Evolutionary conservation across 2,113 vertebrate species (phyloP).

Genomic region (Chionis minor): DNA sequence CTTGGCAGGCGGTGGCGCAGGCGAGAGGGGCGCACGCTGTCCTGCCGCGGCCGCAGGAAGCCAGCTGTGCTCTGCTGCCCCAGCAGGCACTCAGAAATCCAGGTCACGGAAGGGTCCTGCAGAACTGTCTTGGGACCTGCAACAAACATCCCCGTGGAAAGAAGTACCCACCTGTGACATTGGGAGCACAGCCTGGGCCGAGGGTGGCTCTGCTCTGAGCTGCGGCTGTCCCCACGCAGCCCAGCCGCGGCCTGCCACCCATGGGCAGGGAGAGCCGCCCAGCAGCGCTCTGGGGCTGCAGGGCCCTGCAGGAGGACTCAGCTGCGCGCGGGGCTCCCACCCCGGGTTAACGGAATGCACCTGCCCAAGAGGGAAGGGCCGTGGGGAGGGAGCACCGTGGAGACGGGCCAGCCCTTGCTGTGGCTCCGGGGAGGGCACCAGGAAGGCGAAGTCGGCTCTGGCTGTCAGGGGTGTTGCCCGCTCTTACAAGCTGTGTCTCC

Average conservation of each 20-base stretch:
- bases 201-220: not conserved
- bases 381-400: not conserved
- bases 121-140: not conserved
- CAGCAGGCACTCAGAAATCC: not conserved
- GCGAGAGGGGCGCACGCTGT: not conserved
- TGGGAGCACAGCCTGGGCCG: not conserved
- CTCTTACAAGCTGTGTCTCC: not conserved
- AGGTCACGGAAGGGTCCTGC: not conserved
- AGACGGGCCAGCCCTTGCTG: not conserved
- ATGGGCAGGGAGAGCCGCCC: not conserved
- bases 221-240: not conserved
- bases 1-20: not conserved
- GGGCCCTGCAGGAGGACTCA: not conserved
- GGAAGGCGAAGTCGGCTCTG: not conserved
- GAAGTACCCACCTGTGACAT: not conserved
- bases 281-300: not conserved
- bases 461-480: not conserved
- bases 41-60: not conserved
- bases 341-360: not conserved
- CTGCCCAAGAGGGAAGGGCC: not conserved
- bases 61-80: not conserved
- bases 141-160: not conserved
- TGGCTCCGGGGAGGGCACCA: not conserved
- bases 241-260: not conserved
- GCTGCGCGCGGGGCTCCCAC: fast-evolving